Conservation (phyloP, 2,888 invertebrate genomes). For the Tridacna crocea region DNA sequence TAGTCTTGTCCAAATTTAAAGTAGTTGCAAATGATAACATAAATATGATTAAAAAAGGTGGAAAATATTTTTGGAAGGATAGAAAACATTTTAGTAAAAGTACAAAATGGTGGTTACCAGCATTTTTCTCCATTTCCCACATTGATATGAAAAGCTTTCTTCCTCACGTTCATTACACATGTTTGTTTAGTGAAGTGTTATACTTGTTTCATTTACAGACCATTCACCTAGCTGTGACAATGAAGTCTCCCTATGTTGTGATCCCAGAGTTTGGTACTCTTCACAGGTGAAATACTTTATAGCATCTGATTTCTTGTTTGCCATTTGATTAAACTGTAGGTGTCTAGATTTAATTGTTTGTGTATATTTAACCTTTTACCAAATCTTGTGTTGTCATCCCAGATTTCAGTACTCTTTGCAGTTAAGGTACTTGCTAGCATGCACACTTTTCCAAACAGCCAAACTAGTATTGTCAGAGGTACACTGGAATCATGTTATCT, state of each 20-base stretch:
- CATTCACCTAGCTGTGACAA: constrained; percentile 89
- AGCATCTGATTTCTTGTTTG: too few species aligned
- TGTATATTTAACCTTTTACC: too few species aligned
- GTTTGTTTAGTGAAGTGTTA: too few species aligned
- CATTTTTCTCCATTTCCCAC: background rate
- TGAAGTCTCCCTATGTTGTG: constrained; percentile 91
- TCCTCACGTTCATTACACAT: background rate
- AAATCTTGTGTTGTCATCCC: too few species aligned
- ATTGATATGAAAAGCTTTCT: background rate
- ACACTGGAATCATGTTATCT: background rate
- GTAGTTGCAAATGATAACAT: too few species aligned
- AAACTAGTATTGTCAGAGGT: background rate
- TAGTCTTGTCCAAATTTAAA: too few species aligned
- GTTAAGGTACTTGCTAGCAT: background rate
- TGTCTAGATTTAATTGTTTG: too few species aligned
- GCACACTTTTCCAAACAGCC: background rate
- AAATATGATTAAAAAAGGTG: too few species aligned
- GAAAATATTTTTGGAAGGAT: background rate
- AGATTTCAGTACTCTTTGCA: too few species aligned
- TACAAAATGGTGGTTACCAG: background rate
- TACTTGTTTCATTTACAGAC: constrained; percentile 80
- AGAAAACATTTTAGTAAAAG: background rate
- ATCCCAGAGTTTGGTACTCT: constrained; percentile 90
- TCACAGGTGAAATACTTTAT: constrained; percentile 77
- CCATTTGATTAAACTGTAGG: too few species aligned